Conservation (phyloP, 2,888 invertebrate species). For the Mechanitis mazaeus region DNA sequence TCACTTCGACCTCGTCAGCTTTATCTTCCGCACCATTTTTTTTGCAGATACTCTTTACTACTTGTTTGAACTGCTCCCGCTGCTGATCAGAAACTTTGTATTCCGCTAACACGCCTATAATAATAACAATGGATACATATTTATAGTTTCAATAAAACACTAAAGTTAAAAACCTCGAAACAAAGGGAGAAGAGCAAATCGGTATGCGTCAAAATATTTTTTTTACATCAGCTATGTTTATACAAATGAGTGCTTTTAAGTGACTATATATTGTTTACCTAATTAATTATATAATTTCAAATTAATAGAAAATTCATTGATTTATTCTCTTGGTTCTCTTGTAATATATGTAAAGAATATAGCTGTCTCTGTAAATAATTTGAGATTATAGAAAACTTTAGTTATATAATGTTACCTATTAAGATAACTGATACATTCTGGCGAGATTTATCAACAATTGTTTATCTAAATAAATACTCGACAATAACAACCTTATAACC, state of each 20-base stretch:
- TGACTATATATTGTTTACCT: no score
- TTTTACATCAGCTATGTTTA: no score
- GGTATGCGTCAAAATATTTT: no score
- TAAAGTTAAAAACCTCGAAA: no score
- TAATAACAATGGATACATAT: not conserved
- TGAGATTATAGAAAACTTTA: not conserved
- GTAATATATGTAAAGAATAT: no score
- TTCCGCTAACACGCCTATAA: conserved; percentile 52
- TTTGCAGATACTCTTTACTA: conserved; percentile 41
- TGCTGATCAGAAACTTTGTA: conserved; percentile 34
- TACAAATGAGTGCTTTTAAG: no score
- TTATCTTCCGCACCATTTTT: conserved; percentile 53
- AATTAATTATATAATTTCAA: no score
- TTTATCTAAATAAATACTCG: conserved; percentile 12
- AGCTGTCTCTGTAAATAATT: no score
- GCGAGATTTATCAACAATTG: conserved; percentile 20
- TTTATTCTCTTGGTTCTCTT: no score
- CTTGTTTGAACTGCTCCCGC: conserved; percentile 33
- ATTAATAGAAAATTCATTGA: no score
- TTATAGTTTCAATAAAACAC: no score
- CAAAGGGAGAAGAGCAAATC: no score
- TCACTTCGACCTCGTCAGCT: conserved; percentile 45
- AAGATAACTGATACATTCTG: not conserved
- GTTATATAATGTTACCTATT: not conserved
- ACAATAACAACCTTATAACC: conserved; percentile 28